Evolutionary conservation across 2,888 invertebrate genomes (phyloP), one percentile per base, ranked within the genome.

Genomic region (Caenorhabditis macrosperma): DNA sequence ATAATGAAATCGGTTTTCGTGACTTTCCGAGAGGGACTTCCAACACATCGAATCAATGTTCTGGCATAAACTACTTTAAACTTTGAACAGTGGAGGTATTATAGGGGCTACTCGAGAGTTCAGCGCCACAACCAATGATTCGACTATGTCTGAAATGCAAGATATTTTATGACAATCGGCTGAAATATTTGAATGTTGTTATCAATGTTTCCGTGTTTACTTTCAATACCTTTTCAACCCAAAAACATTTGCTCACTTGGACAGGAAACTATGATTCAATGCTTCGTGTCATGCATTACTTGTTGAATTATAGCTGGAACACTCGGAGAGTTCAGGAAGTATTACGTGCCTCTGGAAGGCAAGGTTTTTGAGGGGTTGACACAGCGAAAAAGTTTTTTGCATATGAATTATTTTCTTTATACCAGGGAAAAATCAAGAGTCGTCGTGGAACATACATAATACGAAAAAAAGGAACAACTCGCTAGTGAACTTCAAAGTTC

Each of bases 1-100:
- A 72, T 63, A 72, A 61, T 33, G 38, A 44, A 63, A 57, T 30
- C 63, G 38, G 33, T 55, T 72, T 72, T 64, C 63, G 63, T 63
- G 72, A 63, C 55, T 64, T 55, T 24, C 63, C 61, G 52, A 20
- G 44, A 15, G 68, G 61, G 71, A 71, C 71, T 71, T 71, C 71
- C 67, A 54, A 22, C 54, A 55, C 55, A 55, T 48, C 6, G 28
- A 41, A 54, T 28, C 66, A 55, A n/a, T 24, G 44, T 28, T 54
- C 44, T n/a, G 46, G 15, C 55, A 67, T 12, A 67, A 55, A 54
- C 54, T 15, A 54, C 54, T 30, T 7, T 10, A 33, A 20, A 20
- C 17, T 20, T 17, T 35, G 6, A 48, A 26, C n/a, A n/a, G n/a
- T n/a, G n/a, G n/a, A n/a, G n/a, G n/a, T n/a, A 24, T 7, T 22